phyloP scores from a whole-genome alignment of 2,888 invertebrate species.

The Teleiodes luculella region DNA sequence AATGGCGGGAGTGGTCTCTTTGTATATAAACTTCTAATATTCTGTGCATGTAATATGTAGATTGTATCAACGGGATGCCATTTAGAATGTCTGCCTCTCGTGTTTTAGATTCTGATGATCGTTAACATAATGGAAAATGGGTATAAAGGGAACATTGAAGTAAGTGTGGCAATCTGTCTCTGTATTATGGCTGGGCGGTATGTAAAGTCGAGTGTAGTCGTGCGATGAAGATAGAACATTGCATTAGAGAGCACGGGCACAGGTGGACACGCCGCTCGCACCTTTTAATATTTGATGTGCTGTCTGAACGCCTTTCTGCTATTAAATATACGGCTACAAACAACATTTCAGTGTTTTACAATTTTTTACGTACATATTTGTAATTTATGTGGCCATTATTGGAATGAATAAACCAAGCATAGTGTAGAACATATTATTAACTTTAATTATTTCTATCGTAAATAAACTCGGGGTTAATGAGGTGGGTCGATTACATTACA shows the following conservation, averaged over 20 bases:
- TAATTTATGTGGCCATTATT: too few species aligned
- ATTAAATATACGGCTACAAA: conserved; percentile 27
- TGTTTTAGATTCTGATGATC: neutral
- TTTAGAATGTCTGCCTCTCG: neutral
- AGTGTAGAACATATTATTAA: too few species aligned
- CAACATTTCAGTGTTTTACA: too few species aligned
- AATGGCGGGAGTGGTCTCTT: too few species aligned
- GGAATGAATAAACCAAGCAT: too few species aligned
- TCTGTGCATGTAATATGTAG: neutral
- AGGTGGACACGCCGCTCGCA: conserved; percentile 58
- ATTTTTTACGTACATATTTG: too few species aligned
- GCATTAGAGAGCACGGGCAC: conserved; percentile 48
- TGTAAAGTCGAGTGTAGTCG: neutral
- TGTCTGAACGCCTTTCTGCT: conserved; percentile 32
- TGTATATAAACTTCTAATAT: too few species aligned
- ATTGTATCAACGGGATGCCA: neutral
- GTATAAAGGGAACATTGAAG: conserved; percentile 1
- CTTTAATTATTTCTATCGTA: too few species aligned
- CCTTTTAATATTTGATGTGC: conserved; percentile 67
- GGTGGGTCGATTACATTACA: too few species aligned
- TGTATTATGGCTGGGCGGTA: neutral
- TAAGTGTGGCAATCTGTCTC: neutral
- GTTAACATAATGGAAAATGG: conserved; percentile 10
- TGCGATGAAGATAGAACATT: neutral
- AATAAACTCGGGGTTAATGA: too few species aligned